Evolutionary conservation across 23 tunicate genomes (phyloP).

Genomic region (Clavelina lepadiformis): DNA sequence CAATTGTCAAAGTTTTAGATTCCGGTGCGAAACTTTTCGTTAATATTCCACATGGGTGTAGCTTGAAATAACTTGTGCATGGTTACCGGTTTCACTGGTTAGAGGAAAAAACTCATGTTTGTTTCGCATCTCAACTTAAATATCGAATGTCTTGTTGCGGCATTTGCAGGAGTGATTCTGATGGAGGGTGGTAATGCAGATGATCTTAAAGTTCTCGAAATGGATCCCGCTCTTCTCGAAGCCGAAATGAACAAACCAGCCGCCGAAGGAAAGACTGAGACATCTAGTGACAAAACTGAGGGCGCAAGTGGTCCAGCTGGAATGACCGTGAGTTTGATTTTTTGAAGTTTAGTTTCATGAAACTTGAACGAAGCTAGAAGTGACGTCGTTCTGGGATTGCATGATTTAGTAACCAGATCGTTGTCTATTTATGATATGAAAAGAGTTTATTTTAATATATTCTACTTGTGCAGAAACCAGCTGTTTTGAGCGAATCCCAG

Average conservation of each 20-base stretch:
- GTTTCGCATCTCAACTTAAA: neutral
- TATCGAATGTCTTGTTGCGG: neutral
- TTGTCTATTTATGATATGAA: no score
- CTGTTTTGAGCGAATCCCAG: slow-evolving; percentile 57
- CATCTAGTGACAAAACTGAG: slow-evolving; percentile 9
- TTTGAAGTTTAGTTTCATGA: neutral
- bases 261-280: slow-evolving; percentile 15
- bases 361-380: neutral
- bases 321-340: slow-evolving; percentile 13
- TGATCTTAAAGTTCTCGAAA: slow-evolving; percentile 63
- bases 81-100: neutral
- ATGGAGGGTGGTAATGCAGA: slow-evolving; percentile 91
- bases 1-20: slow-evolving; percentile 76
- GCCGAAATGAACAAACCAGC: neutral
- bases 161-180: slow-evolving; percentile 77
- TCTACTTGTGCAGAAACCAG: slow-evolving; percentile 37
- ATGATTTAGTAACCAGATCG: no score
- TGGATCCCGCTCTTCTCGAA: slow-evolving; percentile 30
- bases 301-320: neutral
- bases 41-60: slow-evolving; percentile 1
- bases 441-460: no score
- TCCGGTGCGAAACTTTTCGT: slow-evolving; percentile 26
- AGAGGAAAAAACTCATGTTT: neutral
- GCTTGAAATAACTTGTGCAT: neutral
- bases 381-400: neutral